These are phyloP conservation scores for Chrysomela aeneicollis DNA, from an alignment of 2,888 invertebrate genomes.

Conservation along the genomic window DNA sequence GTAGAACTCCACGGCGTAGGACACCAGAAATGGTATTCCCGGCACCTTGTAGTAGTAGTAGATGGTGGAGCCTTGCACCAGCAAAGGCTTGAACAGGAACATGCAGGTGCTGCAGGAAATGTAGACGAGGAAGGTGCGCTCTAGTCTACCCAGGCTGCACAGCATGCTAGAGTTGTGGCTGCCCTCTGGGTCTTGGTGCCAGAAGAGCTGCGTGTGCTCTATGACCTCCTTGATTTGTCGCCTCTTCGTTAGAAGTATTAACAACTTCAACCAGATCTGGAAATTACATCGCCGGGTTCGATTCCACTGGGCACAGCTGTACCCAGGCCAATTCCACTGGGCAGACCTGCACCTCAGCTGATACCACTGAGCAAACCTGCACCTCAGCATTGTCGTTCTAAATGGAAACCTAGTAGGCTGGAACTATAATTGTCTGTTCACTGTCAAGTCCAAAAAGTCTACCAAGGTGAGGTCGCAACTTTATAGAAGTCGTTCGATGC, in stretches of 20 bases:
- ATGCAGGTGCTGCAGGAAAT: constrained; percentile 33
- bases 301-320: background rate
- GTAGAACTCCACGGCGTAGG: constrained; percentile 35
- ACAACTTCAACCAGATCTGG: constrained; percentile 35
- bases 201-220: constrained; percentile 27
- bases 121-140: constrained; percentile 27
- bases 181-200: constrained; percentile 29
- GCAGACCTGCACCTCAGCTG: too few relatives aligned
- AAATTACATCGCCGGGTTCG: background rate
- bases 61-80: constrained; percentile 34
- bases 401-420: too few relatives aligned
- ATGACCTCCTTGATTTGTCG: constrained; percentile 26
- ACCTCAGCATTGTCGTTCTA: too few relatives aligned
- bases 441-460: too few relatives aligned
- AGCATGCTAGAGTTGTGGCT: constrained; percentile 28
- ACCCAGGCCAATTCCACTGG: background rate
- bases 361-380: too few relatives aligned
- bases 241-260: constrained; percentile 27
- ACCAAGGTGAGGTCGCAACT: too few relatives aligned
- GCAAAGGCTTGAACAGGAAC: constrained; percentile 35
- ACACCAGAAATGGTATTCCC: constrained; percentile 29
- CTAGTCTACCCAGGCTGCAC: constrained; percentile 18
- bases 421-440: too few relatives aligned
- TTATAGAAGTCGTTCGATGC: too few relatives aligned
- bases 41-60: constrained; percentile 34